Evolutionary conservation across 64 coral and sea anemone genomes (phyloP).

Genomic region (Montipora efflorescens): DNA sequence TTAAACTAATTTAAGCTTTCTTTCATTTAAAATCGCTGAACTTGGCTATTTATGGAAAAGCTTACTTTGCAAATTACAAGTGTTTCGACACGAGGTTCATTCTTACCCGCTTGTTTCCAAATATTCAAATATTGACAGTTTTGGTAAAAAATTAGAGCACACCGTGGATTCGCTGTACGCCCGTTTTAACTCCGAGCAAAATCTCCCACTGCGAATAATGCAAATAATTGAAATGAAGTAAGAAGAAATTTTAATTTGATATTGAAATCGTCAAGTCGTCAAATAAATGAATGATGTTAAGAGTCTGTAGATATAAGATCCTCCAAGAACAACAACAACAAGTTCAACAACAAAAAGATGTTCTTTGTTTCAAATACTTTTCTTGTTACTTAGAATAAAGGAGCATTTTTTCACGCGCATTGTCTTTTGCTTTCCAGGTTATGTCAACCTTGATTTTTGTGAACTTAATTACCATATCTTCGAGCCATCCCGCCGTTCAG

Average conservation of each 20-base stretch:
- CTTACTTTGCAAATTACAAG: neutral
- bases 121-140: neutral
- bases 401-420: neutral
- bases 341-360: neutral
- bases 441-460: neutral
- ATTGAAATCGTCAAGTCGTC: neutral
- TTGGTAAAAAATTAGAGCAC: neutral
- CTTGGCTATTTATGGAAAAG: neutral
- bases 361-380: neutral
- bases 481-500: neutral
- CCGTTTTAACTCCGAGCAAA: neutral
- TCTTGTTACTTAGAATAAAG: neutral
- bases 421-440: neutral
- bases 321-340: conserved; percentile 10
- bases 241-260: conserved; percentile 1
- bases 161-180: neutral
- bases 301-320: neutral
- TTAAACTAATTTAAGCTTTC: neutral
- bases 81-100: neutral
- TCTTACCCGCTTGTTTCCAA: neutral
- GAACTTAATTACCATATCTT: neutral
- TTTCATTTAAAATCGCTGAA: neutral
- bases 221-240: neutral
- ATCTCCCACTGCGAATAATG: conserved; percentile 7
- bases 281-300: neutral